A percentile compares a stretch with the other conserved stretches of the same genome.
These are phyloP conservation scores for Polietes domitor DNA, from an alignment of 2,888 invertebrate genomes.

Conservation along the genomic window DNA sequence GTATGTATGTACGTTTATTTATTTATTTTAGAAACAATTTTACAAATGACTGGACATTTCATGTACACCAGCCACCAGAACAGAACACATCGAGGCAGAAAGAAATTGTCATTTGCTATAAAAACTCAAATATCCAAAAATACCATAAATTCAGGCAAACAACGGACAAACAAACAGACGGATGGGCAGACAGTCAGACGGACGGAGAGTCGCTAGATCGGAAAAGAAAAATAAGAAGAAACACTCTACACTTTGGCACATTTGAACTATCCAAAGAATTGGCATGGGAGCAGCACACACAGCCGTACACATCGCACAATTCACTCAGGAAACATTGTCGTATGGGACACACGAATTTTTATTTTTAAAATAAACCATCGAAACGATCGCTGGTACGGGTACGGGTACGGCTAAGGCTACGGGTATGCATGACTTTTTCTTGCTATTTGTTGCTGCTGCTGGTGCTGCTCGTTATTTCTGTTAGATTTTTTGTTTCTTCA, in stretches of 20 bases:
- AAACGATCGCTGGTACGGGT: slow-evolving; percentile 54
- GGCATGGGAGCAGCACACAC: neutral
- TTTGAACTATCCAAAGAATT: slow-evolving; percentile 15
- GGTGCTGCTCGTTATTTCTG: neutral
- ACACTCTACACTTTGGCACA: slow-evolving; percentile 13
- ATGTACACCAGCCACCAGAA: slow-evolving; percentile 14
- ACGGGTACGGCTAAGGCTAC: slow-evolving; percentile 5
- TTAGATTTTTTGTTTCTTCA: slow-evolving; percentile 32
- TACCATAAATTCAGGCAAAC: slow-evolving; percentile 40
- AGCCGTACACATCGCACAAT: neutral
- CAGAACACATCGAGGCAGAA: neutral
- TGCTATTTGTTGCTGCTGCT: neutral
- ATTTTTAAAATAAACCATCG: slow-evolving; percentile 61
- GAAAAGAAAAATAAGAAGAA: neutral
- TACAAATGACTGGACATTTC: slow-evolving; percentile 64
- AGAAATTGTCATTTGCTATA: slow-evolving; percentile 69
- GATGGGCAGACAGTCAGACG: neutral
- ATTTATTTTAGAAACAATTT: slow-evolving; percentile 26
- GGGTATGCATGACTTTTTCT: slow-evolving; percentile 27
- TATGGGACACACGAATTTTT: slow-evolving; percentile 55
- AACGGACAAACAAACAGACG: neutral
- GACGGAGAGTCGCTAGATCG: neutral
- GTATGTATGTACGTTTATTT: no score
- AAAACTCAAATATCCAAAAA: slow-evolving; percentile 67
- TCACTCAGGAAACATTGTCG: slow-evolving; percentile 49